Base-by-base conservation (phyloP, 2,888 invertebrate genomes). In the Cyclophora punctaria region DNA sequence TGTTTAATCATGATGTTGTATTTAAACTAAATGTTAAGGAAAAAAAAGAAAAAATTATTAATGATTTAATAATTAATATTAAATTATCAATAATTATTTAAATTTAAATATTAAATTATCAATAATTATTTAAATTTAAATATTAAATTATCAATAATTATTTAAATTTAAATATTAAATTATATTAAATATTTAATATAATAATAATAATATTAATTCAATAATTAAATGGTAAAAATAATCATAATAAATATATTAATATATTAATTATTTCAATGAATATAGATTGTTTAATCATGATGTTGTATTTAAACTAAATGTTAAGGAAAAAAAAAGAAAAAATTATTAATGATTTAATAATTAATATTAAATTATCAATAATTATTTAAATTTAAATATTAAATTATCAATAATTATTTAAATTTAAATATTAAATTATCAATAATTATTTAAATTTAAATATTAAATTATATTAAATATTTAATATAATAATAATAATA, bases 21-120 rank as follows among this genome's bases (percentile, higher is more conserved):
- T 51, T 49, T 55, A 44, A 50, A 50, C 43, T 51, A 49, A 45
- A 47, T 47, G 45, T 46, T 44, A 47, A 48, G 49, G 34, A 46
- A 48, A 49, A 37, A 35, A 46, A 45, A 41, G 43, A 41, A 44
- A 35, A 20, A 47, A 46, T 41, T 46, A 51, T 45, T 53, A 47
- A 50, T 51, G 43, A 47, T 45, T 44, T 47, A 50, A 44, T 46
- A 47, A 48, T 45, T 43, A 35, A 52, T 55, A 51, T 54, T 46
- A 46, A 48, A 44, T 41, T 46, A 46, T 37, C 35, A 51, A 47
- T 48, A 49, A 44, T 59, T 56, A 62, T 45, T 52, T n/a, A 45
- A 58, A 48, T 58, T 66, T 73, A 64, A 57, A 60, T 48, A 41
- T 69, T 62, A 64, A 54, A 20, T 62, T 66, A 69, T 67, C 70